Base-by-base conservation (phyloP, 1,140 invertebrate species). In the Coenobita brevimanus region DNA sequence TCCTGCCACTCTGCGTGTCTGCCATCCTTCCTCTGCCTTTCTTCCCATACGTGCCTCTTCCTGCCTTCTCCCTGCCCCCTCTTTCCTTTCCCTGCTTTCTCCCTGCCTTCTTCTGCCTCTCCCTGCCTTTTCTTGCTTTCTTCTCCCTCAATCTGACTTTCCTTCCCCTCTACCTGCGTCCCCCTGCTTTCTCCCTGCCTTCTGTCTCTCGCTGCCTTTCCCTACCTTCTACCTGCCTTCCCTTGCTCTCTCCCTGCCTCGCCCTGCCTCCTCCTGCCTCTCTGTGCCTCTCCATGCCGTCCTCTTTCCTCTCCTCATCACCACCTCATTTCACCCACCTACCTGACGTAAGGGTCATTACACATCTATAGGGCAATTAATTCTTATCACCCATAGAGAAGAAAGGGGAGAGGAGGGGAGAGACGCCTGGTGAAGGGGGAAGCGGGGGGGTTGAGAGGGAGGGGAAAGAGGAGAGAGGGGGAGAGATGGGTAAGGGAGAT, bases 121-220 rank as follows among this genome's bases (percentile, higher is more conserved):
- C 17, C 46, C 17, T 17, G 6, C 46, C 17, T 17, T 50, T 17
- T 50, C 46, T 46, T 43, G 24, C 27, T 46, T 41, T 38, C 43
- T 38, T 76, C 33, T 76, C 73, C 43, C 73, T 76, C 33, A 41
- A 30, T 76, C 73, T 76, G 33, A 41, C 73, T 76, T 38, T 76
- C 73, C 43, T 38, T 76, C 73, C 43, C 73, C 43, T 38, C 41
- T 21, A 38, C 71, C 41, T 38, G 33, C 71, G 33, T 38, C 41
- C 38, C 41, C 71, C 41, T 21, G 6, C 71, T 76, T 38, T 76
- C 73, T 76, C 73, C 43, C 73, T 76, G 8, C 43, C 73, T 76
- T 15, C 43, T 38, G 6, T 17, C 46, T 50, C 17, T 17, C 17
- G 6, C 17, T 17, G 6, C 46, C 17, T 17, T 50, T 17, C 17